Evolutionary conservation across 2,113 vertebrate species (phyloP), one percentile per base, ranked within the genome.

Genomic region (Progne subis): DNA sequence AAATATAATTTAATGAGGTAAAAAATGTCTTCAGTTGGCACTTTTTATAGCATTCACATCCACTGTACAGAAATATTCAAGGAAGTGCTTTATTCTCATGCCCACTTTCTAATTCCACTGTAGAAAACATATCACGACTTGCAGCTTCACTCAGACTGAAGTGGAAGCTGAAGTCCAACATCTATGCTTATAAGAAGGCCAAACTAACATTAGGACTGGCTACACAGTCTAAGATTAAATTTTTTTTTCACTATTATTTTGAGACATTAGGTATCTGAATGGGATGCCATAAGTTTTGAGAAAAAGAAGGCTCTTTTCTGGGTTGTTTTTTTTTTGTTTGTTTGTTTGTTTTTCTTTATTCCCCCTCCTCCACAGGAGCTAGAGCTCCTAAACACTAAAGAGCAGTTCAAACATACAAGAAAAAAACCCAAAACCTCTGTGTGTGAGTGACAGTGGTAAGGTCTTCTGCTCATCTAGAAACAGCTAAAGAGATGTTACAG

Each of bases 141-240:
- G 18, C 25, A 78, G 9, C 26, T 53, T 67, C 19, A 9, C 3
- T 24, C 34, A 63, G 32, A 31, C 5, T 61, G 11, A 14, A 63
- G 8, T 0, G 4, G 9, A 70, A 63, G 8, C 16, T 34, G 7
- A 65, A 67, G 5, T 56, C 24, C 37, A 53, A 4, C 2, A 1
- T 8, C 13, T 16, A 1, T 10, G 8, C 6, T 39, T 34, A 53
- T n/a, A 57, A 85, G 14, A 76, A 3, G 4, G 8, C 29, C 32
- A 24, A 69, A 39, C 5, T 64, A 64, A 2, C 20, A 63, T 14
- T 8, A 82, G 57, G 9, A 14, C 17, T 41, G 18, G 25, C 15
- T 67, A 25, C 4, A 19, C 4, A 61, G 7, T 19, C 21, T 39
- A 31, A 7, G 6, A 28, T 23, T n/a, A n/a, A n/a, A n/a, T 13